These are phyloP conservation scores for Mirza zaza DNA, from an alignment of 2,113 vertebrate genomes.

Conservation along the genomic window DNA sequence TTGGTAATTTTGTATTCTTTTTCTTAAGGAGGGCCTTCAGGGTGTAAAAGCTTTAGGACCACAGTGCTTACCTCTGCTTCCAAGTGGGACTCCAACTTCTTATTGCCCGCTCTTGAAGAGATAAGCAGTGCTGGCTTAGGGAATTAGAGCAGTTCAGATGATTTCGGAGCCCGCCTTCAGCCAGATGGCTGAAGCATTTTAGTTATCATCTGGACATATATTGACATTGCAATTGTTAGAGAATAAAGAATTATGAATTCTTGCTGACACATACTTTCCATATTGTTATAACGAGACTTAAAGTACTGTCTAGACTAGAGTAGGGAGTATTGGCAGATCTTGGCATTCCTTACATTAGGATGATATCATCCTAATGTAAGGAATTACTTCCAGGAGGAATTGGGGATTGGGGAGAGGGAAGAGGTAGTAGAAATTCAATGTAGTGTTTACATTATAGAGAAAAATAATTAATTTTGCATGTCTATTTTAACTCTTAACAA, in stretches of 20 bases:
- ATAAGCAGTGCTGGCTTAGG: not conserved
- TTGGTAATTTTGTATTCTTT: conserved; percentile 3
- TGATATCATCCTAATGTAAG: not conserved
- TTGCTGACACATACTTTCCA: not conserved
- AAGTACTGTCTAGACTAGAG: not conserved
- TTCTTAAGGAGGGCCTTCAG: not conserved
- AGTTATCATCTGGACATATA: not conserved
- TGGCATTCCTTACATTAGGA: not conserved
- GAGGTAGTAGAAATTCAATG: not conserved
- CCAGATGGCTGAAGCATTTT: not conserved
- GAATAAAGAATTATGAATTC: not conserved
- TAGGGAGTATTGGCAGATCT: not conserved
- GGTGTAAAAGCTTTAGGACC: not conserved
- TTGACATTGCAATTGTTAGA: not conserved
- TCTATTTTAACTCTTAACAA: not conserved
- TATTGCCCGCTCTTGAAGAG: not conserved
- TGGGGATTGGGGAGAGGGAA: not conserved
- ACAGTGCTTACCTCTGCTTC: not conserved
- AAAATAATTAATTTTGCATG: conserved; percentile 11
- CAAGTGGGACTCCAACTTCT: not conserved
- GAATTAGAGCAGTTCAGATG: not conserved
- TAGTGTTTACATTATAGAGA: not conserved
- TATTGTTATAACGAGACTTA: not conserved
- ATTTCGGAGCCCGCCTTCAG: not conserved
- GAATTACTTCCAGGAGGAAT: not conserved